phyloP scores from a whole-genome alignment of 2,797 vertebrate genomes.

The Cossypha niveicapilla region DNA sequence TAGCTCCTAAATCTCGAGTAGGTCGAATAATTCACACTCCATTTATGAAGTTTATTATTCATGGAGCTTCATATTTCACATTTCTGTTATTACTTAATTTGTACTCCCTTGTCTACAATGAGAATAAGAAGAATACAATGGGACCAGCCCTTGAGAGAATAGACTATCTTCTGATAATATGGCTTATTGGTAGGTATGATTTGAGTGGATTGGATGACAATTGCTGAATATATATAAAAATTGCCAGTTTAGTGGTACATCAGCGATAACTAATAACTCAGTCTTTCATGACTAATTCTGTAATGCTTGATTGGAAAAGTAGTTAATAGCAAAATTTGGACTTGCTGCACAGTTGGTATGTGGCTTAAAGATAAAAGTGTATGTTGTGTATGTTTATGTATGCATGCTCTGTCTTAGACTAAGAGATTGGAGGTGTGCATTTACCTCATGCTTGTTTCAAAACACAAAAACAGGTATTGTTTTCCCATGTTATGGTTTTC shows the following conservation, averaged over 20 bases:
- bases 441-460: background rate
- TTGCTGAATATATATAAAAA: background rate
- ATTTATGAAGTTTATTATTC: slow-evolving; percentile 98
- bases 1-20: slow-evolving; percentile 92
- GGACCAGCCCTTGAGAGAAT: slow-evolving; percentile 91
- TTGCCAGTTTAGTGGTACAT: background rate
- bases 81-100: slow-evolving; percentile 95
- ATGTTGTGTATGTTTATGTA: background rate
- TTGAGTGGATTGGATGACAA: background rate
- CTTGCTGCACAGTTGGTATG: background rate
- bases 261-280: background rate
- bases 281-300: background rate
- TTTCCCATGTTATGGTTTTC: background rate
- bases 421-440: background rate
- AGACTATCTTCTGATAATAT: slow-evolving; percentile 95
- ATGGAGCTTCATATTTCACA: slow-evolving; percentile 96
- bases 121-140: slow-evolving; percentile 93
- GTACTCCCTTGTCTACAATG: slow-evolving; percentile 95
- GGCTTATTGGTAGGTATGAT: slow-evolving; percentile 89
- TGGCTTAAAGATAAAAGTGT: background rate
- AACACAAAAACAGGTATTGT: background rate
- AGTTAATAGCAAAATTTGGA: background rate
- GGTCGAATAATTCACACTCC: slow-evolving; percentile 97
- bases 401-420: background rate
- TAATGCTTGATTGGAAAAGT: background rate